Percentiles rank a stretch among this genome's conserved stretches.
These are phyloP conservation scores for Plutomurus gul DNA, from an alignment of 1,140 invertebrate species.

Conservation along the genomic window DNA sequence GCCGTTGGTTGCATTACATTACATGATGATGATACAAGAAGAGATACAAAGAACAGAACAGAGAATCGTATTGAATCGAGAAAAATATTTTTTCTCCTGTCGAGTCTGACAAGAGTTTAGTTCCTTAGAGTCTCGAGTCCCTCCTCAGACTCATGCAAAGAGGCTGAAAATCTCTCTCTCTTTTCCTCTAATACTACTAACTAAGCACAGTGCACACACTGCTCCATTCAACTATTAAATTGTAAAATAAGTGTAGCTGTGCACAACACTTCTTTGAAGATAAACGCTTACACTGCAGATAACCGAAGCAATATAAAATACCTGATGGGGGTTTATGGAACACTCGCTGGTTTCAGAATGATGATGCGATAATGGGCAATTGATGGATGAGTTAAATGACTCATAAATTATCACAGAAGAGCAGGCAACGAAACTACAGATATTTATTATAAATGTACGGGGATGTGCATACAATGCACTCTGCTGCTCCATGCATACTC, in stretches of 20 bases:
- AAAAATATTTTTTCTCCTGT: slow-evolving; percentile 1
- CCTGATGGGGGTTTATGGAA: slow-evolving; percentile 39
- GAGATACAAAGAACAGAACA: background rate
- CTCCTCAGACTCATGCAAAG: background rate
- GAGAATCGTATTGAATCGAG: background rate
- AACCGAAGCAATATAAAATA: background rate
- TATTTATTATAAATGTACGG: background rate
- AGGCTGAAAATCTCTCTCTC: too few relatives aligned
- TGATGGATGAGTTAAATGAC: slow-evolving; percentile 52
- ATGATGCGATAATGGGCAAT: slow-evolving; percentile 50
- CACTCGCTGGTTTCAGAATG: slow-evolving; percentile 40
- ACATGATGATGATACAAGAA: background rate
- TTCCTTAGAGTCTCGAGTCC: background rate
- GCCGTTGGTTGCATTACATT: background rate
- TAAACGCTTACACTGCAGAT: too few relatives aligned
- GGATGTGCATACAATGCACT: background rate
- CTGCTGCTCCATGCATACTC: background rate
- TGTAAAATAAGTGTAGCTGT: background rate
- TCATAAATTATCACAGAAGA: slow-evolving; percentile 50
- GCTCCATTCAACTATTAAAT: background rate
- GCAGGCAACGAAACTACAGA: background rate
- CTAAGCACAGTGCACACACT: background rate
- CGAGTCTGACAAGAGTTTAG: background rate
- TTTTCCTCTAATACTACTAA: too few relatives aligned
- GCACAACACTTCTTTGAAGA: background rate